Evolutionary conservation across 2,113 vertebrate genomes (phyloP), one percentile per base, ranked within the genome.

Genomic region (Carettochelys insculpta): DNA sequence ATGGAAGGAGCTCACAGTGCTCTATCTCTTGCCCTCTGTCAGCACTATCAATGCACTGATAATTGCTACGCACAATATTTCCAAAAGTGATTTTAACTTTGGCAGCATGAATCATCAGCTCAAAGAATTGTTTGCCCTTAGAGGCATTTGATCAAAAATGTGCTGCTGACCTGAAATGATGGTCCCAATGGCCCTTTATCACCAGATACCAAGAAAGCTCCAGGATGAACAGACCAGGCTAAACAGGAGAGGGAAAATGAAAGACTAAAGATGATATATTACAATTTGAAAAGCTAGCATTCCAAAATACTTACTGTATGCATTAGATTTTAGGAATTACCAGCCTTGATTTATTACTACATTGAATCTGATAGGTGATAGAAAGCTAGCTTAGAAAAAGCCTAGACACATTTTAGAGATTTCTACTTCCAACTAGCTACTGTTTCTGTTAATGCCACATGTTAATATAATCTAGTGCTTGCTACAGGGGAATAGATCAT

Each of bases 381-480:
- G 92, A 80, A 50, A 94, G 17, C 71, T 91, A 22, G 81, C 92
- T n/a, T 56, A 93, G 89, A 94, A 88, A 95, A 11, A 53, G 50
- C 82, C 43, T 48, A 61, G 41, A 27, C 56, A 50, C 86, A 80
- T 25, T 56, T 11, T 20, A 91, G 83, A 14, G 76, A 77, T 83
- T 65, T 93, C 77, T 94, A 92, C 94, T 89, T 95, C 87, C 75
- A 90, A 24, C 76, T 77, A 87, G 96, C 91, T 88, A 88, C 90
- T 92, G 92, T 96, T 95, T 91, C 81, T 86, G 81, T 88, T 95
- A 95, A 88, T 94, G 51, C 75, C 38, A 82, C 87, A 90, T 92
- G 80, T 86, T 92, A 89, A 92, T 88, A 85, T 73, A 94, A 94
- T 95, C 34, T 77, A 90, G 88, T 61, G n/a, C 45, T 87, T 90